A percentile compares a stretch with the other conserved stretches of the same genome.
Evolutionary conservation across 2,888 invertebrate genomes (phyloP).

Genomic region (Caenorhabditis drosophilae): DNA sequence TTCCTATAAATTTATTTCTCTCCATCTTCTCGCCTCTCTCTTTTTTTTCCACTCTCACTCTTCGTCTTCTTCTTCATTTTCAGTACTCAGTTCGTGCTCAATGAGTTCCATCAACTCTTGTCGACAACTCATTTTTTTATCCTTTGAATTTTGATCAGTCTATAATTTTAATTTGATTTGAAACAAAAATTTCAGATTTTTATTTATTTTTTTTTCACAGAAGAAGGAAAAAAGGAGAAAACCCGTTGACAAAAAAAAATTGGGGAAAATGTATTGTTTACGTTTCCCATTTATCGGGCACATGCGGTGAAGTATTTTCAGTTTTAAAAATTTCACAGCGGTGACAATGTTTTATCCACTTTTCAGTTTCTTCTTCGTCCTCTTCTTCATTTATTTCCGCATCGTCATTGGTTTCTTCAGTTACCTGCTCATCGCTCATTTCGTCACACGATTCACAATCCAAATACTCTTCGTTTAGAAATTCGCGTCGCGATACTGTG

Average conservation of each 20-base stretch:
- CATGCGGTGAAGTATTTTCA: no score
- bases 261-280: no score
- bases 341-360: no score
- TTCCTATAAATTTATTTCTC: not conserved
- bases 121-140: conserved; percentile 9
- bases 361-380: no score
- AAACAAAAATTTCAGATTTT: no score
- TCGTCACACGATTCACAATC: conserved; percentile 56
- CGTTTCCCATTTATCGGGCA: no score
- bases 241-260: no score
- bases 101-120: not conserved
- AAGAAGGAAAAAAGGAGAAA: no score
- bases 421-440: conserved; percentile 29
- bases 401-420: no score
- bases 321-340: no score
- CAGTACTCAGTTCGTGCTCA: conserved; percentile 4
- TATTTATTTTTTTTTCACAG: conserved; percentile 1
- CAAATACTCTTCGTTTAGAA: conserved; percentile 43
- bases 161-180: conserved; percentile 6
- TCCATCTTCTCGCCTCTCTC: not conserved
- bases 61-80: not conserved
- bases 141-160: conserved; percentile 7
- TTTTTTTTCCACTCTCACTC: not conserved
- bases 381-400: no score
- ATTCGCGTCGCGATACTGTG: conserved; percentile 41